Conservation (phyloP, 2,888 invertebrate genomes). For the Watsonalla binaria region DNA sequence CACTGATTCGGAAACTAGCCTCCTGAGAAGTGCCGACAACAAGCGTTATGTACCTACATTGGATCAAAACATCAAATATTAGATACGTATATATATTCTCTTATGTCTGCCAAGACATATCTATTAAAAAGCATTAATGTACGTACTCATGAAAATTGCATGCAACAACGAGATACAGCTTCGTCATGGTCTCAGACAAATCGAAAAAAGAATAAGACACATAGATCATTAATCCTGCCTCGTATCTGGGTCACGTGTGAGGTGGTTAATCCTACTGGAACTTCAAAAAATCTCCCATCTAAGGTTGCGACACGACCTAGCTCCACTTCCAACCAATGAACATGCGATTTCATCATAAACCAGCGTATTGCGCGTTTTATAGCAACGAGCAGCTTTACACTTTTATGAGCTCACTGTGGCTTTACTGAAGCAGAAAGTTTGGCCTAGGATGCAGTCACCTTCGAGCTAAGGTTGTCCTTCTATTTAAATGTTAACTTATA, state of each 20-base stretch:
- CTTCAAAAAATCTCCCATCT: slow-evolving; percentile 25
- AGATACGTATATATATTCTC: too few species aligned
- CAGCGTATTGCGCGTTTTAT: slow-evolving; percentile 4
- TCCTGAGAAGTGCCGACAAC: too few species aligned
- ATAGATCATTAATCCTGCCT: slow-evolving; percentile 14
- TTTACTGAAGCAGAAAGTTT: background rate
- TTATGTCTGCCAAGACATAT: too few species aligned
- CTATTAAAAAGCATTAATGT: too few species aligned
- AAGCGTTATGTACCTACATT: too few species aligned
- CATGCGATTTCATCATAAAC: slow-evolving; percentile 4
- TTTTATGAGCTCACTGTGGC: background rate
- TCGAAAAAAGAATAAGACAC: slow-evolving; percentile 5
- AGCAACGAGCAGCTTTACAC: background rate
- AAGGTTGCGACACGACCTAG: slow-evolving; percentile 60
- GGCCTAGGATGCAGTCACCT: background rate
- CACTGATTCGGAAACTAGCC: too few species aligned
- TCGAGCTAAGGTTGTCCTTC: background rate
- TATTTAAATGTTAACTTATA: background rate
- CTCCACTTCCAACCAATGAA: slow-evolving; percentile 30
- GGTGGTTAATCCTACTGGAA: slow-evolving; percentile 11
- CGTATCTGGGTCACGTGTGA: slow-evolving; percentile 33
- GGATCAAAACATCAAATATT: too few species aligned
- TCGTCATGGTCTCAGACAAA: background rate
- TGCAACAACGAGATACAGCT: too few species aligned
- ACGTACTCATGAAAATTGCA: too few species aligned